Evolutionary conservation across 2,888 invertebrate species (phyloP).

Genomic region (Chydorus sphaericus): DNA sequence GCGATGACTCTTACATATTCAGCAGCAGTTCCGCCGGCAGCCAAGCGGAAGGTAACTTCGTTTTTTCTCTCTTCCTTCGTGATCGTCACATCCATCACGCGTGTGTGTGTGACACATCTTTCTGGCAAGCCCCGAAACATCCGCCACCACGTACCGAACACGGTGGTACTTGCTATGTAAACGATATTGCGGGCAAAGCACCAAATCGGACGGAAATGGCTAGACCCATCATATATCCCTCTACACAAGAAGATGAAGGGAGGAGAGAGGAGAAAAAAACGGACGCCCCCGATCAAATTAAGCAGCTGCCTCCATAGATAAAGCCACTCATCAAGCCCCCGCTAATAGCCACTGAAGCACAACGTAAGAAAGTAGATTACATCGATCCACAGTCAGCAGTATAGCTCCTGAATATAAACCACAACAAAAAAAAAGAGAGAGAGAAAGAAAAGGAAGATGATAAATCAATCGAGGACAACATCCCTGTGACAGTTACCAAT

Average conservation of each 20-base stretch:
- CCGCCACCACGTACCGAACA: neutral
- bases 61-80: neutral
- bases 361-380: conserved; percentile 3
- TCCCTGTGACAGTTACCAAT: neutral
- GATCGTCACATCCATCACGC: neutral
- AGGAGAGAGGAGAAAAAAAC: neutral
- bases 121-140: conserved; percentile 1
- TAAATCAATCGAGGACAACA: too few species aligned
- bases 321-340: conserved; percentile 1
- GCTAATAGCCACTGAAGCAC: neutral
- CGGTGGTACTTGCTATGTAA: too few species aligned
- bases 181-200: too few species aligned
- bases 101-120: neutral
- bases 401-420: too few species aligned
- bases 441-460: too few species aligned
- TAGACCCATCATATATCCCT: neutral
- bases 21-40: conserved; percentile 7
- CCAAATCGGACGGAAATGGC: too few species aligned
- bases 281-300: neutral
- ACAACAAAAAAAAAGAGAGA: neutral
- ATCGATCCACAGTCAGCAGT: neutral
- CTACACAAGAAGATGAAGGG: neutral
- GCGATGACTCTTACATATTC: neutral
- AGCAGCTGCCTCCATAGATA: too few species aligned
- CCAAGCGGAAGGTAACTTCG: conserved; percentile 4